Base-by-base conservation (phyloP, 1,140 invertebrate species). In the Paracyclopina nana region DNA sequence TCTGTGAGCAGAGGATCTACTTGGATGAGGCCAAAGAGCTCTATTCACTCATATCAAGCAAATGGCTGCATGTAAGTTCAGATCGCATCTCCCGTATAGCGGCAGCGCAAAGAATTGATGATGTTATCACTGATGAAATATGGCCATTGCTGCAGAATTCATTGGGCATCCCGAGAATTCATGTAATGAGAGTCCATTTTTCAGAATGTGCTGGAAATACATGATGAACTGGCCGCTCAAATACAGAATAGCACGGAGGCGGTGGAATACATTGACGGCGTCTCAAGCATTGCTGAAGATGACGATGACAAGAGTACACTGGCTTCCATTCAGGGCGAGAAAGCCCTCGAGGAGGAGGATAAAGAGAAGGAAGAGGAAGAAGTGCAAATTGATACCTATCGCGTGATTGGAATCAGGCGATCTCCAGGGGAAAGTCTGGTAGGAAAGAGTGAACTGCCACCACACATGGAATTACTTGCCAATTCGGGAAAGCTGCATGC, bases 1-100 rank as follows among this genome's bases (percentile, higher is more conserved):
- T 52, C 24, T 44, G 31, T 20, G 50, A 52, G 26, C 50, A 52
- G 27, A 8, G 50, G 24, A 40, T 44, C 16, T 52, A 52, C 27
- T 26, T 52, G 12, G 50, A 52, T 38, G 50, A 52, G 27, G 50
- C 50, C 18, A 52, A 52, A 27, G 50, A 52, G 40, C 26, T 52
- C 27, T 44, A 24, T 24, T 46, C 50, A 4, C 50, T 52, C 8
- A 44, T 52, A 12, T 46, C 50, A 6, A 52, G 34, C 38, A 52
- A 52, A 42, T 52, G 38, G 38, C 31, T 52, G n/a, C 50, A 52
- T n/a, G 50, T 52, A 46, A 24, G 4, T 6, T n/a, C 16, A 41
- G 2, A 42, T 5, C 18, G 14, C n/a, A 44, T 3, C n/a, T 43
- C 8, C 11, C 11, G 41, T n/a, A n/a, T n/a, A n/a, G n/a, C n/a